phyloP scores from a whole-genome alignment of 2,113 vertebrate species.

The Chloropsis hardwickii region DNA sequence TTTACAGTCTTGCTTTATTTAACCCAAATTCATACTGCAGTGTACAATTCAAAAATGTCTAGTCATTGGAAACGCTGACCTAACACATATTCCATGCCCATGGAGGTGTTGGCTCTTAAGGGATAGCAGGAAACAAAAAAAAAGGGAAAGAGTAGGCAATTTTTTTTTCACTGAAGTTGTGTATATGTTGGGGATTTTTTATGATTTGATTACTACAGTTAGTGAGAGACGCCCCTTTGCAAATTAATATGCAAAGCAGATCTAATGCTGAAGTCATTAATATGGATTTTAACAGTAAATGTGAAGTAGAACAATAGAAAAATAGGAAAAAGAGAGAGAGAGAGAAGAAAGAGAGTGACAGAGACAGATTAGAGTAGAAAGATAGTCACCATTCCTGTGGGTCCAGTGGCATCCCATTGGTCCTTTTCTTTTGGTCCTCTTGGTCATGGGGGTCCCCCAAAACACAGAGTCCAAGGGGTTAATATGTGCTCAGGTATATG shows the following conservation, averaged over 20 bases:
- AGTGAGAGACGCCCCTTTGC: neutral
- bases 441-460: neutral
- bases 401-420: neutral
- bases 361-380: neutral
- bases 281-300: neutral
- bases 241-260: neutral
- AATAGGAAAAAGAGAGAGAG: neutral
- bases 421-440: neutral
- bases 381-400: neutral
- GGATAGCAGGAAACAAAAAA: neutral
- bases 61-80: neutral
- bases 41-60: neutral
- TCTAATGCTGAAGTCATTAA: neutral
- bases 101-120: neutral
- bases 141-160: neutral
- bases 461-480: neutral
- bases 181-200: fast-evolving
- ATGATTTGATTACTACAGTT: neutral
- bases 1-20: neutral
- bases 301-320: neutral
- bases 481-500: neutral
- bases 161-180: neutral
- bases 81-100: neutral
- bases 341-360: neutral
- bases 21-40: neutral